phyloP scores from a whole-genome alignment of 1,140 invertebrate genomes.

The Bilobella aurantiaca region DNA sequence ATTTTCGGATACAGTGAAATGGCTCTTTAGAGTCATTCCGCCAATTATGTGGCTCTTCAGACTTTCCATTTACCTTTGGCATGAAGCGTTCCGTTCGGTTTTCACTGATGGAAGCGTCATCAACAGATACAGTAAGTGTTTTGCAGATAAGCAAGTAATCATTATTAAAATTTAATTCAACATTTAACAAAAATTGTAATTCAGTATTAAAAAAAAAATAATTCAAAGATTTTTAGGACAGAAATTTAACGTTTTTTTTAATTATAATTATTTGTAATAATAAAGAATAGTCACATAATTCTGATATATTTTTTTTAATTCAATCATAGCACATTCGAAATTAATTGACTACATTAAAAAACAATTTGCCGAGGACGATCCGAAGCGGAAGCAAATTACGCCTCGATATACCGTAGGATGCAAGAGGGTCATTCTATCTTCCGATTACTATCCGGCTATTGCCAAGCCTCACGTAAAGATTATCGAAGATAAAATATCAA shows the following conservation, averaged over 20 bases:
- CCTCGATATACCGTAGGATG: constrained; percentile 6
- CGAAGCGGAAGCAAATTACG: not conserved
- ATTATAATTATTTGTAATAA: too few species aligned
- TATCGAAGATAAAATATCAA: not conserved
- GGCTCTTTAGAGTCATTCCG: constrained; percentile 5
- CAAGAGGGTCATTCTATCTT: not conserved
- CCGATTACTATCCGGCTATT: constrained; percentile 1
- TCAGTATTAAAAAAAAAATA: not conserved
- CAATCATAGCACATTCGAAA: too few species aligned
- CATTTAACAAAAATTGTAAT: not conserved
- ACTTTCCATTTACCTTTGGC: not conserved
- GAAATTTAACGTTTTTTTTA: too few species aligned
- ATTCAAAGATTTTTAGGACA: not conserved
- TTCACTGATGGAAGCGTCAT: not conserved
- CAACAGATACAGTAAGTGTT: not conserved
- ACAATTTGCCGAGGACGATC: not conserved
- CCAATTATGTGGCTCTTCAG: not conserved
- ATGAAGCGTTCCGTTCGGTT: not conserved
- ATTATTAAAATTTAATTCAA: not conserved
- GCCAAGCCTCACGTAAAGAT: not conserved
- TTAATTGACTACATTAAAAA: too few species aligned
- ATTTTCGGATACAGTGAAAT: not conserved
- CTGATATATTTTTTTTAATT: too few species aligned
- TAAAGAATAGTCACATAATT: too few species aligned
- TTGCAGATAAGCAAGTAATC: too few species aligned